These are phyloP conservation scores for Pachymerium ferrugineum DNA, from an alignment of 2,888 invertebrate genomes.

Conservation along the genomic window DNA sequence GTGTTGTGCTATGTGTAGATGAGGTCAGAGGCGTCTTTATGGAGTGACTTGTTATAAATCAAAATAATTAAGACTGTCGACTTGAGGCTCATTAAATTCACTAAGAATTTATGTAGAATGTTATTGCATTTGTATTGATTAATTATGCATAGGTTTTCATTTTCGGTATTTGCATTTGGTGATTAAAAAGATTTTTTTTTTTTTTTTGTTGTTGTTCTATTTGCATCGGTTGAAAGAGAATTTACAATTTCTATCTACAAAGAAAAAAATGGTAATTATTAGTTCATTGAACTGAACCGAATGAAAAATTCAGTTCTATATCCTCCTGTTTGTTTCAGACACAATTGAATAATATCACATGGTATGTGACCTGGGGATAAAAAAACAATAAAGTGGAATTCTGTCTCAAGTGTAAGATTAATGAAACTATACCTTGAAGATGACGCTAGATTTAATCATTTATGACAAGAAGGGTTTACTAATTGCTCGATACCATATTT, in stretches of 20 bases:
- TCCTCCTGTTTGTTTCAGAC: neutral
- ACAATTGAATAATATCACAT: neutral
- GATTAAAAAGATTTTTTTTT: too few species aligned
- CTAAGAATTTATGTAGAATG: neutral
- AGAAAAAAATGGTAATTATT: neutral
- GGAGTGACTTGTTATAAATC: slow-evolving; percentile 9
- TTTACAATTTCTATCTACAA: neutral
- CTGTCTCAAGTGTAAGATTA: slow-evolving; percentile 20
- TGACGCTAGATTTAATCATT: slow-evolving; percentile 12
- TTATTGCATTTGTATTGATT: slow-evolving; percentile 11
- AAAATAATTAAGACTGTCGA: slow-evolving; percentile 6
- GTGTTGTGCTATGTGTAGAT: neutral
- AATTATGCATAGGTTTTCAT: neutral
- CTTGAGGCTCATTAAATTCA: neutral
- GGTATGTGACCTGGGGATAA: neutral
- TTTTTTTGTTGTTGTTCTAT: too few species aligned
- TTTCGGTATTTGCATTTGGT: neutral
- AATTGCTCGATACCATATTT: neutral
- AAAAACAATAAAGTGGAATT: neutral
- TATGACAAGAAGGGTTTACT: slow-evolving; percentile 19
- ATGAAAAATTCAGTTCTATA: neutral
- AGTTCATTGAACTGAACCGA: neutral
- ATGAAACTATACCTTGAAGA: neutral
- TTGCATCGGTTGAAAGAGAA: neutral
- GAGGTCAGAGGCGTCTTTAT: slow-evolving; percentile 24